These are phyloP conservation scores for Lagopus leucura DNA, from an alignment of 2,113 vertebrate genomes.

Conservation along the genomic window DNA sequence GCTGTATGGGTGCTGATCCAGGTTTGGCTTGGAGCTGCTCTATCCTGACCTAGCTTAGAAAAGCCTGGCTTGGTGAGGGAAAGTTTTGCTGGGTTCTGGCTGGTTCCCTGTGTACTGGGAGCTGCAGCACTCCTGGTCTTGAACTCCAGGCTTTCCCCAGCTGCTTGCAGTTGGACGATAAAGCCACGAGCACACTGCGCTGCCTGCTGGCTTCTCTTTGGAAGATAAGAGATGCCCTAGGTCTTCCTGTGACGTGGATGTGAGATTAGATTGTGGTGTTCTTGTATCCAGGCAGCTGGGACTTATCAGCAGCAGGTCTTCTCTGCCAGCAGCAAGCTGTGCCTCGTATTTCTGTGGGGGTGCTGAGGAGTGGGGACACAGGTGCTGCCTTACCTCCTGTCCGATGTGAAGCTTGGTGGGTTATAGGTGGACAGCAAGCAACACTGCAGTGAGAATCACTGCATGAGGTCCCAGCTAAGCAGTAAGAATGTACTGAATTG, in stretches of 20 bases:
- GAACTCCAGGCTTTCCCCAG: slow-evolving; percentile 44
- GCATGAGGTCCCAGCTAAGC: not conserved
- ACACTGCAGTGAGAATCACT: not conserved
- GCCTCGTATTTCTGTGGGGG: not conserved
- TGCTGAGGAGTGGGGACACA: not conserved
- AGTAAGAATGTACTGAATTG: not conserved
- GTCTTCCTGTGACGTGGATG: slow-evolving; percentile 68
- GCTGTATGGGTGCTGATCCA: not conserved
- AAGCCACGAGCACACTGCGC: not conserved
- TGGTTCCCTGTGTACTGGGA: not conserved
- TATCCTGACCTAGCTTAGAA: not conserved
- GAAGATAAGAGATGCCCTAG: slow-evolving; percentile 58
- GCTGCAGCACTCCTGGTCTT: slow-evolving; percentile 16
- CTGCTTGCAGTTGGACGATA: slow-evolving; percentile 5
- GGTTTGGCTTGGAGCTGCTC: not conserved
- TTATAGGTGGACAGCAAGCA: not conserved
- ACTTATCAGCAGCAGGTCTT: not conserved
- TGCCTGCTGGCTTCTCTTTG: slow-evolving; percentile 31
- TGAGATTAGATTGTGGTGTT: slow-evolving; percentile 51
- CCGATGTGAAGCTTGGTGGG: not conserved
- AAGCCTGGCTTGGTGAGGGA: not conserved
- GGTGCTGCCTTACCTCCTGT: not conserved
- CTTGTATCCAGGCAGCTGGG: slow-evolving; percentile 24
- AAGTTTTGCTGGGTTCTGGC: not conserved
- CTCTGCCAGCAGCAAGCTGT: not conserved